Evolutionary conservation across 2,888 invertebrate genomes (phyloP), one percentile per base, ranked within the genome.

Genomic region (Diabrotica balteata): DNA sequence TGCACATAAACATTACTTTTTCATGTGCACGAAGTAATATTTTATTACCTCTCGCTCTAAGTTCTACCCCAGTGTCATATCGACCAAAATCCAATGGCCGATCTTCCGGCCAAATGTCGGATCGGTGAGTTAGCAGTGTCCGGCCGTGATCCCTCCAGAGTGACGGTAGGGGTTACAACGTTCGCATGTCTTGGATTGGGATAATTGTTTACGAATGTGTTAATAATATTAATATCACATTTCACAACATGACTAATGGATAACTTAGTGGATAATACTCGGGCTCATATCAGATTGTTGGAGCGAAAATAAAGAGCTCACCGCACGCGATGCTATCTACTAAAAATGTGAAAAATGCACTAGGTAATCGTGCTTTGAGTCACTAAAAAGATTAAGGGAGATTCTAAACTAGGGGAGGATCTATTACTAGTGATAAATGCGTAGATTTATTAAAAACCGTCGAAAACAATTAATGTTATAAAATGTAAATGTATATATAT

Each of bases 31-130:
- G 32, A 42, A 42, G 42, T 7, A 53, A 7, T 42, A 42, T 42
- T 6, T 10, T 5, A 32, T 32, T 42, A n/a, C n/a, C 5, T 42
- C 9, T 49, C 49, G 7, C 44, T 47, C 6, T 3, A 47, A 47
- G 9, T 47, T 8, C 10, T 47, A 8, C 10, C 44, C 44, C 22
- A 57, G 79, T 77, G 75, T 73, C 72, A 73, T 78, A 80, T 80
- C 79, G 78, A 80, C 76, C 75, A 44, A 44, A 72, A 75, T 73
- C 76, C 77, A 78, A 79, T 77, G 77, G 78, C 75, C 76, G 76
- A 76, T 73, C 78, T 77, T 80, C 79, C 79, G 77, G 77, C 76
- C 79, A 79, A 78, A 76, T 78, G 80, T 77, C 76, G 67, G 68
- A 69, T 2, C 69, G 68, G 75, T 74, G 76, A 78, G 75, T 32